Percentiles rank a stretch among this genome's conserved stretches.
phyloP scores from a whole-genome alignment of 2,797 vertebrate species.

The Pempheris klunzingeri region DNA sequence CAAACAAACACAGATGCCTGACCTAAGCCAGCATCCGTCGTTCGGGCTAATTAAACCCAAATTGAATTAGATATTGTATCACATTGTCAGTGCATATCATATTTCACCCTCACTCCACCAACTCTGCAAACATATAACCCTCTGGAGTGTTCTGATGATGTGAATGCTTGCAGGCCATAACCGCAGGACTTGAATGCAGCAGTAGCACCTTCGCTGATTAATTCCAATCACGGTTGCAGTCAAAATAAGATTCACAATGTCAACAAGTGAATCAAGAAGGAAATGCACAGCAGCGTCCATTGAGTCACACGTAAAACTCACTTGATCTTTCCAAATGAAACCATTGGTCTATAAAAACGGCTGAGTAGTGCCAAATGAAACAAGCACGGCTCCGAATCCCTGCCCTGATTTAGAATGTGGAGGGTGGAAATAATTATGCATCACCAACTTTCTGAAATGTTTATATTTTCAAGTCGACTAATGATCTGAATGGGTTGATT shows the following conservation, averaged over 20 bases:
- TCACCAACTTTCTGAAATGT: slow-evolving; percentile 15
- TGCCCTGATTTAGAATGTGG: neutral
- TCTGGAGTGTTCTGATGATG: no score
- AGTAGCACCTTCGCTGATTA: neutral
- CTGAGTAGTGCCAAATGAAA: neutral
- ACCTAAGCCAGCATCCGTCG: neutral
- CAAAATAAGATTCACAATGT: neutral
- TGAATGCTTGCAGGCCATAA: no score
- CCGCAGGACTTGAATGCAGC: neutral
- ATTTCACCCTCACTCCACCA: neutral
- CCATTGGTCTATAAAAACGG: neutral
- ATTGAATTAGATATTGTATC: neutral
- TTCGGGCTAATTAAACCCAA: neutral
- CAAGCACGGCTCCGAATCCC: neutral
- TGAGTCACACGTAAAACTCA: neutral
- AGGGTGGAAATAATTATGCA: slow-evolving; percentile 11
- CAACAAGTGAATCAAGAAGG: neutral
- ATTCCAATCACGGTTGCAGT: neutral
- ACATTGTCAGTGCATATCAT: neutral
- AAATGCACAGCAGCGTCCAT: neutral
- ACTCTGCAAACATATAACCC: neutral
- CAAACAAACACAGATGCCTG: neutral
- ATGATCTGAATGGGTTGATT: slow-evolving; percentile 26
- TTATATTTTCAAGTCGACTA: slow-evolving; percentile 5
- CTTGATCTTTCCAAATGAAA: slow-evolving; percentile 4